A percentile compares a stretch with the other conserved stretches of the same genome.
Conservation (phyloP, 1,140 invertebrate genomes). For the Lithobius niger region DNA sequence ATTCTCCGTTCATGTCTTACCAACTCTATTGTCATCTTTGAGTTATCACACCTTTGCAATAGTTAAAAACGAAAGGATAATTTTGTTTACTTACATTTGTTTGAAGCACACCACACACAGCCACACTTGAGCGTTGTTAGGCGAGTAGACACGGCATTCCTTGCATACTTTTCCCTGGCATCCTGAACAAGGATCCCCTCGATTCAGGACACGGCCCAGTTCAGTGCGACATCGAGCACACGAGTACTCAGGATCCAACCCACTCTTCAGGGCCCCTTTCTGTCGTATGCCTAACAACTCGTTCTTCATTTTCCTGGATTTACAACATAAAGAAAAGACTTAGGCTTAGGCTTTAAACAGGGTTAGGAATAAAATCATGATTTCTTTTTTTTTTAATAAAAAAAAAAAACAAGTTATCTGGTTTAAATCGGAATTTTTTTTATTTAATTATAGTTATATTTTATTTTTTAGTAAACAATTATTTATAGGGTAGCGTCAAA, state of each 20-base stretch:
- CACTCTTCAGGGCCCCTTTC: conserved; percentile 39
- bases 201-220: conserved; percentile 57
- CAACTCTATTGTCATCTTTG: background rate
- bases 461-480: conserved; percentile 1
- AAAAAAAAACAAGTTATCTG: background rate
- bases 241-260: conserved; percentile 30
- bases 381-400: background rate
- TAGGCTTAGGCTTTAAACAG: background rate
- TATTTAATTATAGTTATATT: background rate
- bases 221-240: conserved; percentile 53
- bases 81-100: conserved; percentile 48
- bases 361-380: background rate
- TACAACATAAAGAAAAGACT: background rate
- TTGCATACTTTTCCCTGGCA: conserved; percentile 58
- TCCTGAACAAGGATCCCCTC: conserved; percentile 50
- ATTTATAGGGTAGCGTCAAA: conserved; percentile 9
- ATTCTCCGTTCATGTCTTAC: too few species aligned
- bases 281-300: conserved; percentile 45
- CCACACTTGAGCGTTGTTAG: conserved; percentile 45
- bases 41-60: background rate
- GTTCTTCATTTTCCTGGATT: conserved; percentile 44
- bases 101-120: conserved; percentile 58
- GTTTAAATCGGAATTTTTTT: background rate
- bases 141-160: conserved; percentile 49
- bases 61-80: background rate